These are phyloP conservation scores for Psittacula echo DNA, from an alignment of 2,797 vertebrate species.

Conservation along the genomic window DNA sequence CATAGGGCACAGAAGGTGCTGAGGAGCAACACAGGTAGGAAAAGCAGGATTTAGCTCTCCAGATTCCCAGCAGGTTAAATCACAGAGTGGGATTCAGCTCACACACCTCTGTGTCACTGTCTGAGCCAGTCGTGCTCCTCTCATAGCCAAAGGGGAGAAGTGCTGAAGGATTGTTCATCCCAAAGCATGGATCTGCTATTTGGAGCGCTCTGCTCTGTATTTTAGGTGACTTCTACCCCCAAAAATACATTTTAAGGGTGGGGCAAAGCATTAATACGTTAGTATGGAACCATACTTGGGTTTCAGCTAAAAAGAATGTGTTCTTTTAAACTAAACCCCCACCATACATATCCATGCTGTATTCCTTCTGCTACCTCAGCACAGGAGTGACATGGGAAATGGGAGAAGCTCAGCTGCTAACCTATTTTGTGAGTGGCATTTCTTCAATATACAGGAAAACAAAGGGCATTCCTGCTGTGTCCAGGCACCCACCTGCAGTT, in stretches of 20 bases:
- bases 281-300: rapidly evolving
- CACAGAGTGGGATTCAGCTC: neutral
- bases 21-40: neutral
- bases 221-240: neutral
- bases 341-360: neutral
- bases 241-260: neutral
- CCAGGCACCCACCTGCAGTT: neutral
- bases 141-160: rapidly evolving
- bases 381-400: neutral
- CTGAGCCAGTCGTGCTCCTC: neutral
- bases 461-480: neutral
- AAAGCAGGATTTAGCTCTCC: neutral
- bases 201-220: neutral
- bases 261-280: neutral
- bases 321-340: neutral
- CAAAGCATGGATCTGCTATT: rapidly evolving
- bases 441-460: neutral
- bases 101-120: too few relatives aligned
- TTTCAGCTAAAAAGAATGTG: neutral
- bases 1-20: rapidly evolving
- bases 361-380: neutral
- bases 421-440: neutral
- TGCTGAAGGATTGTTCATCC: neutral
- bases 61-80: neutral
- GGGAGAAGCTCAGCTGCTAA: neutral